These are phyloP conservation scores for Pegoplata infirma DNA, from an alignment of 2,888 invertebrate species.

Conservation along the genomic window DNA sequence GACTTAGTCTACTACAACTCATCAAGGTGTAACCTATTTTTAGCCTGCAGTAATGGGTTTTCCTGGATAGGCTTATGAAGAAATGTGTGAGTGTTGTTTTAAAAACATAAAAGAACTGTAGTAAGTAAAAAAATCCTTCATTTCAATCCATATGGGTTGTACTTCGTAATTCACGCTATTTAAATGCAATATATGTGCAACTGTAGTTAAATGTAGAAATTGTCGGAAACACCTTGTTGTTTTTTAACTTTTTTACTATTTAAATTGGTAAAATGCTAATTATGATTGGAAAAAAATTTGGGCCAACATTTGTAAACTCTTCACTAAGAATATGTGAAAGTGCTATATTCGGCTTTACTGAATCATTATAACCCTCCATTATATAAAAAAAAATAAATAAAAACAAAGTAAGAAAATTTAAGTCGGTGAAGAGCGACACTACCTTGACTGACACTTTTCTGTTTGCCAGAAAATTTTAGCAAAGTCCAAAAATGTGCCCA, in stretches of 20 bases:
- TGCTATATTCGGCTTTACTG: too few species aligned
- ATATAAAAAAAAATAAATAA: too few species aligned
- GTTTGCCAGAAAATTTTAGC: too few species aligned
- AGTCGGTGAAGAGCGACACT: too few species aligned
- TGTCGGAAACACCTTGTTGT: constrained; percentile 61
- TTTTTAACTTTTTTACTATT: constrained; percentile 2
- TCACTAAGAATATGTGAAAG: too few species aligned
- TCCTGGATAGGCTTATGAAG: constrained; percentile 8
- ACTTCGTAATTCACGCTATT: constrained; percentile 53
- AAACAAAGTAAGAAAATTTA: too few species aligned
- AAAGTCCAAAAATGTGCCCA: too few species aligned
- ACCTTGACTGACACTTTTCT: too few species aligned
- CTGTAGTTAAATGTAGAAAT: constrained; percentile 53
- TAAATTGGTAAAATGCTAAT: neutral
- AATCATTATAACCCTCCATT: too few species aligned
- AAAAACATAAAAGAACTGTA: constrained; percentile 8
- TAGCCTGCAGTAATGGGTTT: constrained; percentile 32
- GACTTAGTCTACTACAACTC: constrained; percentile 34
- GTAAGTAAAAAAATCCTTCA: constrained; percentile 6
- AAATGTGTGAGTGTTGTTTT: neutral
- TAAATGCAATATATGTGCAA: constrained; percentile 59
- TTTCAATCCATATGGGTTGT: neutral
- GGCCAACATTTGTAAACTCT: too few species aligned
- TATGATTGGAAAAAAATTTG: too few species aligned
- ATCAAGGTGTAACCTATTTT: constrained; percentile 50